phyloP scores from a whole-genome alignment of 92 coral and sea anemone species.

The Scolanthus callimorphus region DNA sequence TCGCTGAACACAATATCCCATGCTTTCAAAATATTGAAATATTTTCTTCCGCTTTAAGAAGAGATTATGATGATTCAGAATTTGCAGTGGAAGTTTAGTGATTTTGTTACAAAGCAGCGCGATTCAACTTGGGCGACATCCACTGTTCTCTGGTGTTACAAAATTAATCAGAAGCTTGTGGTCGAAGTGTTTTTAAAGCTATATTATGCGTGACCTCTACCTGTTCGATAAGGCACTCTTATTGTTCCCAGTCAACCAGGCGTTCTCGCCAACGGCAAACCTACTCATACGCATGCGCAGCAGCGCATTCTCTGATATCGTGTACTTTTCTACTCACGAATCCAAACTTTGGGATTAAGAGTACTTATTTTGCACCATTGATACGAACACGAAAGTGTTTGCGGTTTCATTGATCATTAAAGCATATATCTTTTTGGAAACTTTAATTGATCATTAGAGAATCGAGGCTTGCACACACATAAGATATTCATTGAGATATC shows the following conservation, averaged over 20 bases:
- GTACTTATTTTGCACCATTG: too few species aligned
- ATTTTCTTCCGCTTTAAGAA: too few species aligned
- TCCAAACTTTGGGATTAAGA: too few species aligned
- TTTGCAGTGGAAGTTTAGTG: too few species aligned
- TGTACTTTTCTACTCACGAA: too few species aligned
- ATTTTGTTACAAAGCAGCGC: background rate
- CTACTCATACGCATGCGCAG: slow-evolving; percentile 2
- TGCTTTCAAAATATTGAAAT: slow-evolving; percentile 25
- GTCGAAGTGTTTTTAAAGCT: background rate
- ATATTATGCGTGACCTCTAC: slow-evolving; percentile 33
- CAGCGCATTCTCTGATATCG: too few species aligned
- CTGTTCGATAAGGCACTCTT: background rate
- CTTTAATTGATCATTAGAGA: too few species aligned
- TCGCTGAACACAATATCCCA: slow-evolving; percentile 76
- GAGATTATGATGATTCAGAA: background rate
- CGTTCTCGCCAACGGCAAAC: slow-evolving; percentile 10
- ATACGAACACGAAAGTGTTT: too few species aligned
- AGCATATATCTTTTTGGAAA: too few species aligned
- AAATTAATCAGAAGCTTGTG: slow-evolving; percentile 5
- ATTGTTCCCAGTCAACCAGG: slow-evolving; percentile 20
- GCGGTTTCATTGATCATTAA: too few species aligned
- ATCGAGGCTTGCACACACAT: too few species aligned
- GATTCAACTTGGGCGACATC: background rate
- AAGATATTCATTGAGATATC: too few species aligned
- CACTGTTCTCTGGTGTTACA: slow-evolving; percentile 2